These are phyloP conservation scores for Alosa sapidissima DNA, from an alignment of 2,797 vertebrate genomes.

Conservation along the genomic window DNA sequence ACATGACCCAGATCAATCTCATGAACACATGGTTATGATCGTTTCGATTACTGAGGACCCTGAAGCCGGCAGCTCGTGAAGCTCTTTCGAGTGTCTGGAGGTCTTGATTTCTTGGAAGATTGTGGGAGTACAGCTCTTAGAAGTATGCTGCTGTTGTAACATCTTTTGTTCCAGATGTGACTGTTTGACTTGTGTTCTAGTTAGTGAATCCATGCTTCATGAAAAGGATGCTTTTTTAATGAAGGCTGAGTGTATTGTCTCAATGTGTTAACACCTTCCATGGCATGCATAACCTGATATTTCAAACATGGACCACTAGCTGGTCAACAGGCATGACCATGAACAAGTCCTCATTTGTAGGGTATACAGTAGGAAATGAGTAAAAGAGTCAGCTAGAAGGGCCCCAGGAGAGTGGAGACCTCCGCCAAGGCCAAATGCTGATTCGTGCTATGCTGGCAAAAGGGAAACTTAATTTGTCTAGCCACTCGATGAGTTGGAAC, in stretches of 20 bases:
- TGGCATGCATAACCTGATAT: not conserved
- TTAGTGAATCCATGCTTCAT: not conserved
- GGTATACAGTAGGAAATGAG: not conserved
- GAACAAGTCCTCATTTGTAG: not conserved
- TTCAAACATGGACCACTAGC: not conserved
- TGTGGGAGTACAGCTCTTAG: not conserved
- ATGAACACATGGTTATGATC: not conserved
- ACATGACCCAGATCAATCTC: slow-evolving; percentile 9
- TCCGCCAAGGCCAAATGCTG: too few relatives aligned
- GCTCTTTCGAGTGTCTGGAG: not conserved
- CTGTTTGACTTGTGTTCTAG: not conserved
- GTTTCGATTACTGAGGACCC: not conserved
- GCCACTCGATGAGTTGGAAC: too few relatives aligned
- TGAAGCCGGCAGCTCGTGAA: not conserved
- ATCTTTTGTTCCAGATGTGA: not conserved
- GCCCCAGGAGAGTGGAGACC: too few relatives aligned
- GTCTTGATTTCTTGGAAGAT: not conserved
- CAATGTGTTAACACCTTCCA: not conserved
- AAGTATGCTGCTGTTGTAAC: not conserved
- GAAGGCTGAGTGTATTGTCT: not conserved
- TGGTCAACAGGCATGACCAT: not conserved
- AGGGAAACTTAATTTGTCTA: too few relatives aligned
- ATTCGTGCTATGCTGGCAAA: too few relatives aligned
- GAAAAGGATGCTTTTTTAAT: not conserved
- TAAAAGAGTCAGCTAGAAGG: not conserved